These are phyloP conservation scores for Lethrus apterus DNA, from an alignment of 1,140 invertebrate genomes.

Conservation along the genomic window DNA sequence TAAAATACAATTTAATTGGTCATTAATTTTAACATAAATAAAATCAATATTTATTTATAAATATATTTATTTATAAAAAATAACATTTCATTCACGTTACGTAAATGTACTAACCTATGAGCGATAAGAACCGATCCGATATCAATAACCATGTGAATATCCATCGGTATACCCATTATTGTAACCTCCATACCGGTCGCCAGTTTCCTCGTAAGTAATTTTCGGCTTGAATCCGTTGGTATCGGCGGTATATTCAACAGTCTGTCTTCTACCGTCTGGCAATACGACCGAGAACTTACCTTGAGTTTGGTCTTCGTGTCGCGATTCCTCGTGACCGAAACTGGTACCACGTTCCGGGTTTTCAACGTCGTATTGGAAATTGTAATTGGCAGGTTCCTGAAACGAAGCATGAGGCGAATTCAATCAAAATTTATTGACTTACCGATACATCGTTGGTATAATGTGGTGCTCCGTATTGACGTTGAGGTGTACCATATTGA, in stretches of 20 bases:
- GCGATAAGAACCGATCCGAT: too few species aligned
- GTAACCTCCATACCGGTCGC: too few species aligned
- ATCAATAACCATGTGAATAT: too few species aligned
- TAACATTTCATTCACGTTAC: too few species aligned
- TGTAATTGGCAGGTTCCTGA: conserved; percentile 40
- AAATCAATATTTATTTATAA: too few species aligned
- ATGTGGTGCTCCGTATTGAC: background rate
- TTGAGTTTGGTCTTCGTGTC: conserved; percentile 38
- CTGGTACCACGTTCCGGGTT: conserved; percentile 37
- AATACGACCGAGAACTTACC: conserved; percentile 42
- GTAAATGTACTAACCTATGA: too few species aligned
- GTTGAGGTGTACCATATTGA: background rate
- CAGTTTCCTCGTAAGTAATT: conserved; percentile 36
- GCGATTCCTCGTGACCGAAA: conserved; percentile 42
- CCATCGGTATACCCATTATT: too few species aligned
- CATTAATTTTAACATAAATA: too few species aligned
- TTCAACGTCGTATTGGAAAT: conserved; percentile 43
- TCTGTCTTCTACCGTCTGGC: conserved; percentile 43
- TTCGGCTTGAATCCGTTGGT: conserved; percentile 44
- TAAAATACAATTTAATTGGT: too few species aligned
- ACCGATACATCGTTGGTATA: background rate
- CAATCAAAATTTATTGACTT: background rate
- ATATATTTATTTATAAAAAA: too few species aligned
- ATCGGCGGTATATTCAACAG: conserved; percentile 43
- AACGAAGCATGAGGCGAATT: background rate